Conservation (phyloP, 2,888 invertebrate genomes). For the Keiferia lycopersicella region DNA sequence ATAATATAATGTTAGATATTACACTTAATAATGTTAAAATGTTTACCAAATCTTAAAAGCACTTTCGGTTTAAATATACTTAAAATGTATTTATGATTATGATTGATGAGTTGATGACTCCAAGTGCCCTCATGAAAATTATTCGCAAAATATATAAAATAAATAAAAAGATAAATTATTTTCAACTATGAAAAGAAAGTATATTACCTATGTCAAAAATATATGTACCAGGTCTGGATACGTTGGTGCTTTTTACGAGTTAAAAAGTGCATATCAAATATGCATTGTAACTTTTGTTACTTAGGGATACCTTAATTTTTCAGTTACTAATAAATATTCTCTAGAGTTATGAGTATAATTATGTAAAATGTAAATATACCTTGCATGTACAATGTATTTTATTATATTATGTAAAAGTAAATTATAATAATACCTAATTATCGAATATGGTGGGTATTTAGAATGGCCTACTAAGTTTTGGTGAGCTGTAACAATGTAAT, state of each 20-base stretch:
- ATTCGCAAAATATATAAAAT: neutral
- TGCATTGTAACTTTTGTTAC: constrained; percentile 59
- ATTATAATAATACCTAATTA: constrained; percentile 40
- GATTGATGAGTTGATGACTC: constrained; percentile 31
- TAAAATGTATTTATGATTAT: neutral
- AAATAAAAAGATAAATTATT: constrained; percentile 20
- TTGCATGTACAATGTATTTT: constrained; percentile 60
- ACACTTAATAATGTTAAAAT: constrained; percentile 59
- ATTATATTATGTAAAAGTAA: constrained; percentile 45
- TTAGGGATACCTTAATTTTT: constrained; percentile 54
- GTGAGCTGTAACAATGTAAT: neutral
- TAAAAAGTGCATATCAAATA: constrained; percentile 60
- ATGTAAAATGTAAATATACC: constrained; percentile 61
- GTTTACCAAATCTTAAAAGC: constrained; percentile 71
- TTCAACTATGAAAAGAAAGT: constrained; percentile 23
- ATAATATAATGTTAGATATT: constrained; percentile 59
- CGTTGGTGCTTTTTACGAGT: constrained; percentile 57
- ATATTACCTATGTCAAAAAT: constrained; percentile 34
- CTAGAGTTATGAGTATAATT: constrained; percentile 37
- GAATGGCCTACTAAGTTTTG: constrained; percentile 34
- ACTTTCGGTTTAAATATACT: constrained; percentile 34
- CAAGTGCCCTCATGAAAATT: constrained; percentile 28
- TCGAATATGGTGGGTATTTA: constrained; percentile 39
- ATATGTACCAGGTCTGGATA: constrained; percentile 35
- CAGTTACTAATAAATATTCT: constrained; percentile 38